These are phyloP conservation scores for Chaetodon trifasciatus DNA, from an alignment of 2,797 vertebrate species.

Conservation along the genomic window DNA sequence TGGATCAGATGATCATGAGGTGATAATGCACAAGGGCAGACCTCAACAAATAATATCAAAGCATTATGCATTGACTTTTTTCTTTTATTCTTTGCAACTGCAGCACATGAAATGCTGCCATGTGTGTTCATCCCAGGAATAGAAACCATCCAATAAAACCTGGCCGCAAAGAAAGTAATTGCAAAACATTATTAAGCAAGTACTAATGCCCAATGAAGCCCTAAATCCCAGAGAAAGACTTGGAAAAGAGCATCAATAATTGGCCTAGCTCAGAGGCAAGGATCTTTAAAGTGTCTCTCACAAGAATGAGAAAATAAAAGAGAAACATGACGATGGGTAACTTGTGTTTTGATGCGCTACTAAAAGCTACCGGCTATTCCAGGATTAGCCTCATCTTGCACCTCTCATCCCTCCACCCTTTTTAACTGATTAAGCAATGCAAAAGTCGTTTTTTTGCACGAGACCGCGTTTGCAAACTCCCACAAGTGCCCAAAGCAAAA, in stretches of 20 bases:
- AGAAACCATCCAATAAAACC: not conserved
- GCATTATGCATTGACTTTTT: not conserved
- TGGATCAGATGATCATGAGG: not conserved
- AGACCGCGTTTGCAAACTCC: not conserved
- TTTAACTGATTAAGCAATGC: not conserved
- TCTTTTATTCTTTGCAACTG: not conserved
- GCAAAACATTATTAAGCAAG: not conserved
- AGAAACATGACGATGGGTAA: too few species aligned
- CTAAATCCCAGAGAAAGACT: not conserved
- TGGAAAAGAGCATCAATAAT: not conserved
- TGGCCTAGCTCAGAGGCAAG: not conserved
- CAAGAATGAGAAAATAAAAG: not conserved
- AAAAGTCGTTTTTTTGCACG: too few species aligned
- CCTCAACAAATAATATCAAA: not conserved
- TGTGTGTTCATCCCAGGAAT: too few species aligned
- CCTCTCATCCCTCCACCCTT: not conserved
- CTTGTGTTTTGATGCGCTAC: not conserved
- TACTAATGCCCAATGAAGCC: not conserved
- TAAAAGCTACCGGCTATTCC: not conserved
- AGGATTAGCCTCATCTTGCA: conserved; percentile 24
- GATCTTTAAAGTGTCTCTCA: not conserved
- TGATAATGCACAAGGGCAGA: not conserved
- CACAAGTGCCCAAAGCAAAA: not conserved
- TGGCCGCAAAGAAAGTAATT: not conserved
- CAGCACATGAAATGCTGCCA: not conserved